Percentiles rank a stretch among this genome's conserved stretches.
Conservation (phyloP, 2,113 vertebrate species). For the Xiphorhynchus elegans region DNA sequence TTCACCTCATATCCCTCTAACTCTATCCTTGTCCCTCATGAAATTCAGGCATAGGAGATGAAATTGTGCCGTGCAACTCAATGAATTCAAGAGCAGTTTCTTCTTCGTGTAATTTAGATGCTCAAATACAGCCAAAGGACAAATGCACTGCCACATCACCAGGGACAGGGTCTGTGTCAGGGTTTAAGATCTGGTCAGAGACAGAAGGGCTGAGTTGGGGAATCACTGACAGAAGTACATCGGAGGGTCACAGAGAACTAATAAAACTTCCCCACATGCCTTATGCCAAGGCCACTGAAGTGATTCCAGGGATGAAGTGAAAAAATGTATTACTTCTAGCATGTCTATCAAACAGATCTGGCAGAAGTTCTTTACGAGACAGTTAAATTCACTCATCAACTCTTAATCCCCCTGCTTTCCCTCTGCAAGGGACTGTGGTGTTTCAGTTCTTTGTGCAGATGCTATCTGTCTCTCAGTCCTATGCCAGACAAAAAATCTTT, state of each 20-base stretch:
- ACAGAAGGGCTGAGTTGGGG: not conserved
- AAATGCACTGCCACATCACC: rapidly evolving
- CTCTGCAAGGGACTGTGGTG: not conserved
- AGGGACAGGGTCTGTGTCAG: not conserved
- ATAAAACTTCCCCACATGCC: not conserved
- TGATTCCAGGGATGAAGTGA: not conserved
- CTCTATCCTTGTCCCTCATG: not conserved
- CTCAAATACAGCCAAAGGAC: not conserved
- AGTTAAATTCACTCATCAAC: not conserved
- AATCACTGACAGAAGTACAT: not conserved
- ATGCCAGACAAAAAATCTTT: not conserved
- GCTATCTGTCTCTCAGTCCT: not conserved
- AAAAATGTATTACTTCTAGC: not conserved
- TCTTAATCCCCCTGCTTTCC: not conserved
- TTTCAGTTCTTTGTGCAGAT: not conserved
- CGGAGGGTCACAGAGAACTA: not conserved
- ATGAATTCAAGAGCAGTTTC: not conserved
- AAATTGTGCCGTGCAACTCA: not conserved
- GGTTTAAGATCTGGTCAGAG: not conserved
- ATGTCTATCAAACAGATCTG: not conserved
- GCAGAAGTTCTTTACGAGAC: not conserved
- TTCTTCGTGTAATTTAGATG: not conserved
- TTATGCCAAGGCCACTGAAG: not conserved
- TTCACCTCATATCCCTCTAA: not conserved
- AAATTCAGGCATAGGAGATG: not conserved